These are phyloP conservation scores for Drosophila neotestacea DNA, from an alignment of 2,888 invertebrate genomes.

Conservation along the genomic window DNA sequence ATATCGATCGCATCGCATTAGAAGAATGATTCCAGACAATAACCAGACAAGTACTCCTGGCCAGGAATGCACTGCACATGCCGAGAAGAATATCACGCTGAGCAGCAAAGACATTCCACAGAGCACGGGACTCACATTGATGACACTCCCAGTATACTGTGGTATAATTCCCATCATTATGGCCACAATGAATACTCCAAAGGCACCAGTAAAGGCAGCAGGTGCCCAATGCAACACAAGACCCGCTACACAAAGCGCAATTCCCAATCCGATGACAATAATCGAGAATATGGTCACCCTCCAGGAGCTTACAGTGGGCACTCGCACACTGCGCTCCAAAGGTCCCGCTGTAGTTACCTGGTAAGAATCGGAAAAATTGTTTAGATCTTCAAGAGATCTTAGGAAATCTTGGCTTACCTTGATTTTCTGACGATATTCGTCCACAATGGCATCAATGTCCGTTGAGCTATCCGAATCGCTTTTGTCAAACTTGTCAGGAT, in stretches of 20 bases:
- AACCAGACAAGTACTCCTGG: slow-evolving; percentile 84
- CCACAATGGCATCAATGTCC: slow-evolving; percentile 91
- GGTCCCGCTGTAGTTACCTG: slow-evolving; percentile 85
- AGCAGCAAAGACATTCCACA: slow-evolving; percentile 80
- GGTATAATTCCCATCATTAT: slow-evolving; percentile 84
- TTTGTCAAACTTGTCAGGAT: slow-evolving; percentile 85
- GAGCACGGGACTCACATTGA: slow-evolving; percentile 83
- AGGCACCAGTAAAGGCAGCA: slow-evolving; percentile 78
- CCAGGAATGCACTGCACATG: slow-evolving; percentile 84
- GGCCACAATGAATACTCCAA: slow-evolving; percentile 82
- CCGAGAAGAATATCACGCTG: slow-evolving; percentile 78
- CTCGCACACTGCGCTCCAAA: slow-evolving; percentile 83
- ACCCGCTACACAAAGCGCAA: slow-evolving; percentile 79
- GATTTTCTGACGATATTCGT: slow-evolving; percentile 90
- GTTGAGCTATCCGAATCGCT: slow-evolving; percentile 91
- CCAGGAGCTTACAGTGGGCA: slow-evolving; percentile 85
- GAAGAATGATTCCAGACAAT: slow-evolving; percentile 79
- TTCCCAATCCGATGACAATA: slow-evolving; percentile 78
- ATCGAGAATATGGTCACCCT: slow-evolving; percentile 83
- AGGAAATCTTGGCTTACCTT: slow-evolving; percentile 86
- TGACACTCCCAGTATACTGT: slow-evolving; percentile 83
- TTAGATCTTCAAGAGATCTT: neutral
- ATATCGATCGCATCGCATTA: slow-evolving; percentile 84
- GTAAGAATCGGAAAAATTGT: accelerated
- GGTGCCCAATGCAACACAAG: slow-evolving; percentile 77